phyloP scores from a whole-genome alignment of 2,113 vertebrate genomes.

The Ciconia boyciana region DNA sequence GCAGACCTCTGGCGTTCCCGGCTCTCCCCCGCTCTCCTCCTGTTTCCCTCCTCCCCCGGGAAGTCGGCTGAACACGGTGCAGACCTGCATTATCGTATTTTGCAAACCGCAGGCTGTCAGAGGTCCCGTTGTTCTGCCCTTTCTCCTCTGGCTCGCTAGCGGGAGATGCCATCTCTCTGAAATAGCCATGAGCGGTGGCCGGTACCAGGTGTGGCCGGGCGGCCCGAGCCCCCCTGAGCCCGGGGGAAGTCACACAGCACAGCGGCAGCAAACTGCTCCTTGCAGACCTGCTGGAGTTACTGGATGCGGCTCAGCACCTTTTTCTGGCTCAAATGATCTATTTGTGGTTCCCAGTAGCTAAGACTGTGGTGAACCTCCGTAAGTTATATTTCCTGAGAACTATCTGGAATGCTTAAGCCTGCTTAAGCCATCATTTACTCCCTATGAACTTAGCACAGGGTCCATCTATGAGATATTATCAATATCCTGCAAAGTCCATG shows the following conservation, averaged over 20 bases:
- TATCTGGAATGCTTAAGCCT: neutral
- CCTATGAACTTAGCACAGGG: neutral
- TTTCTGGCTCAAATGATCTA: neutral
- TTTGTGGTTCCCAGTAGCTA: neutral
- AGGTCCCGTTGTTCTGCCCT: neutral
- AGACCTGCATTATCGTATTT: neutral
- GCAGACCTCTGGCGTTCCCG: neutral
- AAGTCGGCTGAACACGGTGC: neutral
- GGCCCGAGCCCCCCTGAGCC: fast-evolving
- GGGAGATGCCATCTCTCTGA: fast-evolving
- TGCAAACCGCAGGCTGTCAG: neutral
- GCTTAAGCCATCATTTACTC: neutral
- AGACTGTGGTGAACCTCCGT: neutral
- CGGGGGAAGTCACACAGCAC: fast-evolving
- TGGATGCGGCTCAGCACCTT: neutral
- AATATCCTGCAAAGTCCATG: neutral
- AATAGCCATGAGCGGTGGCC: fast-evolving
- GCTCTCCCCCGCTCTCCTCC: neutral
- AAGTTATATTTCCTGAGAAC: neutral
- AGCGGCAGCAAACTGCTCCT: neutral
- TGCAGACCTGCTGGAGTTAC: neutral
- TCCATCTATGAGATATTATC: neutral
- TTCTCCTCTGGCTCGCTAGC: neutral
- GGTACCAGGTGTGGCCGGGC: fast-evolving
- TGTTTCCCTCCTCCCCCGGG: neutral